Base-by-base conservation (phyloP, 2,113 vertebrate genomes). In the Carettochelys insculpta region DNA sequence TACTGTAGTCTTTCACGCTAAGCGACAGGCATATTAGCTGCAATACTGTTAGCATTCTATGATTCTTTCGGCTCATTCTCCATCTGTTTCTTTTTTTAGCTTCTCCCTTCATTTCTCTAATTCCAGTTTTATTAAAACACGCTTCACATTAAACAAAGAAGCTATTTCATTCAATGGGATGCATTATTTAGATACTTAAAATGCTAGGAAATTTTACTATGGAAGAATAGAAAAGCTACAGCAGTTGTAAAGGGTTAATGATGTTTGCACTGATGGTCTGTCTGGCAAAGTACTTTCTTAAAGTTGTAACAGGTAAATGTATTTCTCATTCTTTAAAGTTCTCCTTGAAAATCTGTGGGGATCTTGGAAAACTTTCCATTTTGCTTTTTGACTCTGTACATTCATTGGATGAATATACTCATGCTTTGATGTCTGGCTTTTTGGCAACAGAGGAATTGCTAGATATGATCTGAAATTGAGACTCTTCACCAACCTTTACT, bases 341-440 rank as follows among this genome's bases (percentile, higher is more conserved):
- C 68, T 71, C 48, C 61, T 73, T 54, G 16, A 2, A 5, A 80
- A 89, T 19, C 34, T 53, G 77, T 10, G n/a, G 13, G 56, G 11
- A 93, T 2, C 34, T 75, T 65, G 88, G 52, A 73, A 61, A 41
- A 24, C 71, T 27, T 45, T 75, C 6, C 2, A 25, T 75, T 53
- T 68, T 73, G 77, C 43, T 79, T 86, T 20, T 43, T 6, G 53
- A 79, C 11, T 10, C 68, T 38, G 5, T 27, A 79, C 54, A 79
- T 31, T 48, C 41, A 65, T 47, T 38, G 79, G 75, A 94, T 27
- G n/a, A 8, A 17, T n/a, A 16, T 13, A 7, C 5, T 19, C 9
- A 14, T 82, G 58, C 34, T 90, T 50, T 85, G 25, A 82, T 43
- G 73, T 65, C 82, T 47, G 65, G 5, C 86, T 83, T 90, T 82